Evolutionary conservation across 2,888 invertebrate genomes (phyloP).

Genomic region (Pollenia amentaria): DNA sequence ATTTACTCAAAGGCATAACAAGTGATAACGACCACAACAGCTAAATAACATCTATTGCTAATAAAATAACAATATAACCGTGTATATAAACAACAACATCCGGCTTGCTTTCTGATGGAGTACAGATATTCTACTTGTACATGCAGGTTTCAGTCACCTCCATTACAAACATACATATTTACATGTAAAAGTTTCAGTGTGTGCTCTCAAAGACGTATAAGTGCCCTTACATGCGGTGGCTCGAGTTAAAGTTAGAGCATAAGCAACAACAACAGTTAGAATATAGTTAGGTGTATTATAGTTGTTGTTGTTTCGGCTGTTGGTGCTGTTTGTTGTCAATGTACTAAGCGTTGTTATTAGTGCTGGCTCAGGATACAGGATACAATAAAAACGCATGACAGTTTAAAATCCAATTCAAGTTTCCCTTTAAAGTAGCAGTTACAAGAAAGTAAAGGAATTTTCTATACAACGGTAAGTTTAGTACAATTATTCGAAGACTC

Average conservation of each 20-base stretch:
- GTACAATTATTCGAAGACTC: too few species aligned
- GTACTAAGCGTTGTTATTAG: too few species aligned
- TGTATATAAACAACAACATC: conserved; percentile 16
- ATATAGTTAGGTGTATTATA: background rate
- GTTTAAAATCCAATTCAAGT: too few species aligned
- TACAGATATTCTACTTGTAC: background rate
- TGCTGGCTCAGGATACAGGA: too few species aligned
- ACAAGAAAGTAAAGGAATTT: too few species aligned
- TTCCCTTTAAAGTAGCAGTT: too few species aligned
- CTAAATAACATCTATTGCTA: background rate
- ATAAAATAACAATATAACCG: background rate
- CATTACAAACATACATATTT: background rate
- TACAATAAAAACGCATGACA: too few species aligned
- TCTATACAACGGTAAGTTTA: too few species aligned
- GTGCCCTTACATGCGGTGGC: too few species aligned
- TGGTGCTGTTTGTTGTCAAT: conserved; percentile 1
- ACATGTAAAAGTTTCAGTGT: background rate
- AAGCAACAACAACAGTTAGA: conserved; percentile 9
- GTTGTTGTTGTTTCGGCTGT: conserved; percentile 3
- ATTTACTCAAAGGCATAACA: too few species aligned
- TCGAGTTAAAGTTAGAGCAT: background rate
- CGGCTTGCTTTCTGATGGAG: background rate
- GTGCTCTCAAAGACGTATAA: background rate
- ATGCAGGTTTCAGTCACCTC: background rate
- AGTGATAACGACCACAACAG: background rate